Percentiles rank a stretch among this genome's conserved stretches.
Evolutionary conservation across 1,140 invertebrate species (phyloP).

Genomic region (Vollenhovia emeryi): DNA sequence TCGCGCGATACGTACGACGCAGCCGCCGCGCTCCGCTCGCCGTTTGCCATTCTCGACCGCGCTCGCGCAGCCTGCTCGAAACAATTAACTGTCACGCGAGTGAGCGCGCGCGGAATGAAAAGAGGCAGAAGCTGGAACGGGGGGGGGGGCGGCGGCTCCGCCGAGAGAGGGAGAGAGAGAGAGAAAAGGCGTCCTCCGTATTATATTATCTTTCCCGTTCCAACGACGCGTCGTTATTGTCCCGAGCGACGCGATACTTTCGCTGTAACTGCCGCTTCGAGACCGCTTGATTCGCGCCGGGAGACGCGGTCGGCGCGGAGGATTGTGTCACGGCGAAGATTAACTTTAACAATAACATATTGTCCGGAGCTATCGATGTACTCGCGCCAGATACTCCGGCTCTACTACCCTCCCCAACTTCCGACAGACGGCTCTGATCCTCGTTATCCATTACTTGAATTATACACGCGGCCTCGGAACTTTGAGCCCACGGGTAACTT

Average conservation of each 20-base stretch:
- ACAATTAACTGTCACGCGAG: constrained; percentile 60
- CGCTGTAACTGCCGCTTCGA: not conserved
- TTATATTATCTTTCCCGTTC: constrained; percentile 39
- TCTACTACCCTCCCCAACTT: too few relatives aligned
- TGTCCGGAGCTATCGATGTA: not conserved
- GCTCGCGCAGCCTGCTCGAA: constrained; percentile 6
- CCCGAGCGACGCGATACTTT: constrained; percentile 39
- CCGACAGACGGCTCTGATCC: not conserved
- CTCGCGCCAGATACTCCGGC: not conserved
- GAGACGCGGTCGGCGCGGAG: not conserved
- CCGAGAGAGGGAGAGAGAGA: not conserved
- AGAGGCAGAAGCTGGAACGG: constrained; percentile 37
- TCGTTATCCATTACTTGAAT: constrained; percentile 5
- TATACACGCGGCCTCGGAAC: not conserved
- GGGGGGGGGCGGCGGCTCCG: not conserved
- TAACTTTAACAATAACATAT: constrained; percentile 22
- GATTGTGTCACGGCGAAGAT: not conserved
- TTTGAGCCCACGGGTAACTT: not conserved
- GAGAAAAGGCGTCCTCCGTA: not conserved
- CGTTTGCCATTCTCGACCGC: constrained; percentile 18
- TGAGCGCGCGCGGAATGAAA: constrained; percentile 45
- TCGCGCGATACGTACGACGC: constrained; percentile 13
- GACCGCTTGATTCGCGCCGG: constrained; percentile 12
- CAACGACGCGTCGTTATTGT: constrained; percentile 19
- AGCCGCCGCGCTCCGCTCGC: not conserved